phyloP scores from a whole-genome alignment of 2,797 vertebrate genomes.

The Meda fulgida region DNA sequence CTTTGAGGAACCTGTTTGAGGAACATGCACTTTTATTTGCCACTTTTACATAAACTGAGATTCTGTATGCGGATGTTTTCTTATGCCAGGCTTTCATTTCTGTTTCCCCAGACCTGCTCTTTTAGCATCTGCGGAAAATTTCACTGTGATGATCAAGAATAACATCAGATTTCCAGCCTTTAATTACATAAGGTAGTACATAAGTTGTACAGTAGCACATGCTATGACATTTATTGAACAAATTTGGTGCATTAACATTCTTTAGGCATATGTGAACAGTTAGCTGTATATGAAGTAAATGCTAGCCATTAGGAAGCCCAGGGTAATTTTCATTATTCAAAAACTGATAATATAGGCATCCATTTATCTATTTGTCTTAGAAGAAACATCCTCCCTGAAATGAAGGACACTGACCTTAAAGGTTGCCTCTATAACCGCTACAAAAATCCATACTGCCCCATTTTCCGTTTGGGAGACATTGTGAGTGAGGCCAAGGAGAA shows the following conservation, averaged over 20 bases:
- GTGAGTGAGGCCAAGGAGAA: constrained; percentile 82
- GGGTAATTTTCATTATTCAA: not conserved
- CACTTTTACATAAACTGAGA: not conserved
- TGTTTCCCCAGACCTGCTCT: constrained; percentile 77
- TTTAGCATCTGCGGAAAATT: constrained; percentile 85
- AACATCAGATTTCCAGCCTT: constrained; percentile 90
- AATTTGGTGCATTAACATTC: not conserved
- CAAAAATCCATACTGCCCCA: constrained; percentile 87
- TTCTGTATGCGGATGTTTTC: not conserved
- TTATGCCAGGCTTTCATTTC: constrained; percentile 37
- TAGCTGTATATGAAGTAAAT: not conserved
- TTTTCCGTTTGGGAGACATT: constrained; percentile 86
- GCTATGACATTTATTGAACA: not conserved
- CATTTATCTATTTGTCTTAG: constrained; percentile 65
- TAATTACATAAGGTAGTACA: constrained; percentile 82
- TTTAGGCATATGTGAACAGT: not conserved
- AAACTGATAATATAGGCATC: not conserved
- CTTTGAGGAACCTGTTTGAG: constrained; percentile 28
- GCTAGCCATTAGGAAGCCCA: not conserved
- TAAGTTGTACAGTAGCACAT: not conserved
- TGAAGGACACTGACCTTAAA: constrained; percentile 82
- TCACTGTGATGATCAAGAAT: constrained; percentile 91
- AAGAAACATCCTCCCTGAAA: constrained; percentile 83
- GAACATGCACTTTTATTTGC: constrained; percentile 19
- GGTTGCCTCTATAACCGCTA: constrained; percentile 77